Base-by-base conservation (phyloP, 1,140 invertebrate genomes). In the Pseudachorutes palmiensis region DNA sequence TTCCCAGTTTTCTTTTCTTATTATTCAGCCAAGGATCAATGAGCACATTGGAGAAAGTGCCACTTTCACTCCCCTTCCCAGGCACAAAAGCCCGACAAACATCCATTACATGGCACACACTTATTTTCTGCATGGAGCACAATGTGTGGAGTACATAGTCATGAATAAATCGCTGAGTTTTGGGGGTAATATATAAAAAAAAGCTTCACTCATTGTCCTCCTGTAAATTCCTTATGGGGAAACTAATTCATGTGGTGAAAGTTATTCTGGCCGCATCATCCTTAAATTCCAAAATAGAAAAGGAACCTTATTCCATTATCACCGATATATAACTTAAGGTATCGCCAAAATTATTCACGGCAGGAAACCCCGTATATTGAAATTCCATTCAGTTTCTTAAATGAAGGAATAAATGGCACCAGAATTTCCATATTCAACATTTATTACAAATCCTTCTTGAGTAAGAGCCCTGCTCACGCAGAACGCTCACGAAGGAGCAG, bases 1-100 rank as follows among this genome's bases (percentile, higher is more conserved):
- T n/a, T n/a, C n/a, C n/a, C 48, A 41, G 19, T 24, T 33, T 26
- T 2, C 58, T 66, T 66, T 30, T 29, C 59, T 67, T 48, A 63
- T 26, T 63, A 63, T 29, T 49, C 48, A 28, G 24, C n/a, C n/a
- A 16, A 29, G 32, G 29, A 26, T 31, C 29, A 24, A 1, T 31
- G 31, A 36, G 24, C 9, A 2, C 31, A 33, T 33, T 33, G 16
- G 28, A 26, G 12, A 63, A 49, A 19, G 49, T 19, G 41, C 62
- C 31, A 29, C 49, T 49, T 64, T 31, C 29, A n/a, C n/a, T n/a
- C 51, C 2, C 29, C 19, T 48, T 30, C 26, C 48, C 26, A 26
- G 49, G n/a, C 36, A 41, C 14, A 1, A 22, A 41, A 16, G 28
- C 32, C 45, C 45, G 22, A 62, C 24, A 41, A 41, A 36, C 28